Base-by-base conservation (phyloP, 2,888 invertebrate genomes). In the Oasisia sp. region DNA sequence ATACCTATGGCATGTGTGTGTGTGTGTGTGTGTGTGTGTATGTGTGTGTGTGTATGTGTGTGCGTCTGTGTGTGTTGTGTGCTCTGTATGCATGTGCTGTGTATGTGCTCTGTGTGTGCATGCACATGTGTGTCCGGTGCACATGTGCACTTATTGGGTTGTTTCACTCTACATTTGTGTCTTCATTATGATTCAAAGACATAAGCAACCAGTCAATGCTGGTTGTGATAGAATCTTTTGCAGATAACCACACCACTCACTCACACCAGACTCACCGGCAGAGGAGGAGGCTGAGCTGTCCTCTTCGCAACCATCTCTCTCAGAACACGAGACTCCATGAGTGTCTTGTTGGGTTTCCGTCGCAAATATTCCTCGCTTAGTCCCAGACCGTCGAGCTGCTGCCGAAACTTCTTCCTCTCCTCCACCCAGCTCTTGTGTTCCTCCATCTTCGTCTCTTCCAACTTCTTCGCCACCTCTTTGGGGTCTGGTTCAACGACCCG, bases 341-440 rank as follows among this genome's bases (percentile, higher is more conserved):
- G 94, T 32, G 96, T 95, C 93, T 95, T 95, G 93, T 95, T 94
- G 32, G 94, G 93, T 93, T 96, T 96, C n/a, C 94, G 94, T 89
- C 92, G 92, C 91, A 96, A 93, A 94, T 95, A 95, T 19, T 94
- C 94, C 91, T 95, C 95, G 94, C 94, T 95, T 19, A 95, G 92
- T 7, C 95, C 95, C 94, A 96, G 94, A 74, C 94, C 94, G 89
- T 96, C 95, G 32, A 96, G 92, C 92, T 95, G 94, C 92, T 93
- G 93, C 91, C 96, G 92, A 32, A 96, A 94, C 89, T 94, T 94
- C 92, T 95, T 95, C 90, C 96, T 93, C 44, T 95, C 94, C 32
- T 93, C 92, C 90, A 95, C 94, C 95, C 95, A 95, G 32, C 94
- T 93, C 92, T 95, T 94, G 93, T 95, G 95, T 0, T 94, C 93